These are phyloP conservation scores for Cerceris ruficornis DNA, from an alignment of 2,888 invertebrate species.

Conservation along the genomic window DNA sequence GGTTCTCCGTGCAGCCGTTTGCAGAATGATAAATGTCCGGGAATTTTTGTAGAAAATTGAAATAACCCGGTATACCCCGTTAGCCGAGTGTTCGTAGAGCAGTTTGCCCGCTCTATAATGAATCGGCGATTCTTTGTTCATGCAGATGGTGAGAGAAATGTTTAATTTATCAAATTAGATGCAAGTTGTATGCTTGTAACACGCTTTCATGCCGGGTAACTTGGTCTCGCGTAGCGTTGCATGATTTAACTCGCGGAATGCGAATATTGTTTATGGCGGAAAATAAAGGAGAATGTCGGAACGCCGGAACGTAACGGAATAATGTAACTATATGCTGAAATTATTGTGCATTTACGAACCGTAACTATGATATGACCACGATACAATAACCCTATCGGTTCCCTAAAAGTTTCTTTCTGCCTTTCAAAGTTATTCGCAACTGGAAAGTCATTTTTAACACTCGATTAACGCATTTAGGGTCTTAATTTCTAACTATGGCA, in stretches of 20 bases:
- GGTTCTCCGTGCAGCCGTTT: not conserved
- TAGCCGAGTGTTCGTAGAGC: conserved; percentile 27
- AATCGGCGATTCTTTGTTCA: conserved; percentile 44
- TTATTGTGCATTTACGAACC: too few relatives aligned
- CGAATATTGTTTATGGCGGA: conserved; percentile 2
- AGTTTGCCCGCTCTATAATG: conserved; percentile 20
- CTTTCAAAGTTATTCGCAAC: too few relatives aligned
- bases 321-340: not conserved
- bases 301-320: not conserved
- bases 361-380: too few relatives aligned
- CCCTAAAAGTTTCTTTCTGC: too few relatives aligned
- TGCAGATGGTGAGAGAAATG: conserved; percentile 38
- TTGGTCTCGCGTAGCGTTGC: not conserved
- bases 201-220: not conserved
- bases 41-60: conserved; percentile 1
- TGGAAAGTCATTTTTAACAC: too few relatives aligned
- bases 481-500: too few relatives aligned
- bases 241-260: not conserved
- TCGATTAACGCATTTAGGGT: too few relatives aligned
- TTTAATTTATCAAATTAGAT: conserved; percentile 54
- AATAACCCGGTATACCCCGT: conserved; percentile 21
- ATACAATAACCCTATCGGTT: too few relatives aligned
- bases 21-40: not conserved
- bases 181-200: conserved; percentile 9
- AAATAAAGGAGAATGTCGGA: not conserved